Conservation (phyloP, 1,140 invertebrate genomes). For the Helicoverpa zea region DNA sequence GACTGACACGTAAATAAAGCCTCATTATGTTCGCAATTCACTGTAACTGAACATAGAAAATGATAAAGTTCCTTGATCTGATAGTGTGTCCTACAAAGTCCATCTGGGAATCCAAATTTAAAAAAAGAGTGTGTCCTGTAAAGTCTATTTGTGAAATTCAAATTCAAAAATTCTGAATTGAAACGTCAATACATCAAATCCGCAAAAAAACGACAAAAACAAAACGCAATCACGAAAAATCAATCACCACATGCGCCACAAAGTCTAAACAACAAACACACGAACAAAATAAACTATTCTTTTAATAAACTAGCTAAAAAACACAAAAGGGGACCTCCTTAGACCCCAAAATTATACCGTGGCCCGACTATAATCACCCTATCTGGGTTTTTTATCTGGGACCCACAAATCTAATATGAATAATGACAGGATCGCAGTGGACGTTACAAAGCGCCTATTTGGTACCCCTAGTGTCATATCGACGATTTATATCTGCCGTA, state of each 20-base stretch:
- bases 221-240: constrained; percentile 13
- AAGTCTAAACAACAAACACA: constrained; percentile 54
- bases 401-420: constrained; percentile 46
- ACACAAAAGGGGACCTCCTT: constrained; percentile 65
- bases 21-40: too few species aligned
- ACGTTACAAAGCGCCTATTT: constrained; percentile 68
- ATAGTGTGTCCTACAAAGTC: too few species aligned
- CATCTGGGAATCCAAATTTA: too few species aligned
- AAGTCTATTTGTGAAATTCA: too few species aligned
- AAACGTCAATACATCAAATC: neutral
- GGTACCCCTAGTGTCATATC: constrained; percentile 66
- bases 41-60: too few species aligned
- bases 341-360: constrained; percentile 75
- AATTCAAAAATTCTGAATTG: neutral
- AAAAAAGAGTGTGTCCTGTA: too few species aligned
- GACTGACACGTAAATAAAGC: too few species aligned
- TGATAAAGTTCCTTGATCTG: too few species aligned
- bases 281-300: constrained; percentile 61
- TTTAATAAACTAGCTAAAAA: constrained; percentile 52
- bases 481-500: constrained; percentile 53
- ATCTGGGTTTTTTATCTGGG: constrained; percentile 72
- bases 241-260: constrained; percentile 34
- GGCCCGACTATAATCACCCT: constrained; percentile 75
- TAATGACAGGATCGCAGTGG: constrained; percentile 63
- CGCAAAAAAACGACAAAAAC: neutral